Evolutionary conservation across 2,113 vertebrate species (phyloP), one percentile per base, ranked within the genome.

Genomic region (Opisthocomus hoazin): DNA sequence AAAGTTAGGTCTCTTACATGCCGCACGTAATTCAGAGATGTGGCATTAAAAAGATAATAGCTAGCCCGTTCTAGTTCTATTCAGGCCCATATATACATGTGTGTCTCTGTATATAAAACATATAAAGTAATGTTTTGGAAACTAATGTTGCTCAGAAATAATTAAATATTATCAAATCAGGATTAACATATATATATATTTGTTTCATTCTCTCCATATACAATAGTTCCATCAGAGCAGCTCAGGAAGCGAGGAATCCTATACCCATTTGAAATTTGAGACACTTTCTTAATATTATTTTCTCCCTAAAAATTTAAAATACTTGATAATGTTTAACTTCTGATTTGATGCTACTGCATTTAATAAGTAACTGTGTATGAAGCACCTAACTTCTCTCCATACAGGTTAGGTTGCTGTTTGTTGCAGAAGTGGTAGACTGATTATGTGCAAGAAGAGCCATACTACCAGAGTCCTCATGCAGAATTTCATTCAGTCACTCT

Each of bases 391-490:
- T 60, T 21, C 27, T 23, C 11, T 45, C 34, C 30, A 12, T 15
- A 36, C 7, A 71, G 39, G 10, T 63, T 84, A 71, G 36, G 45
- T 1, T 51, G 29, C 32, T 73, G 41, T n/a, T 90, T 9, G 5
- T 37, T 29, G 29, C 57, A 65, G 39, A 82, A 73, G 4, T 37
- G 36, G 36, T 53, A 48, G 50, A 30, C 12, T 18, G n/a, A 11
- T 2, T 3, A 41, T 2, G 1, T 36, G 29, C 13, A 58, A 78
- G 79, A 83, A 66, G 13, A 74, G 15, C 37, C 27, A 51, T 23
- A 41, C 50, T 48, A 30, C 20, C 9, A 14, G 54, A 75, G 15
- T 24, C 32, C 56, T 69, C 24, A 26, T 0, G 0, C 10, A 56
- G 77, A 78, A 79, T 10, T 81, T 48, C 21, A 32, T 87, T 89